Evolutionary conservation across 37 sponge, comb jelly and placozoan species (phyloP).

Genomic region (Chondrilla cf. caribensis): DNA sequence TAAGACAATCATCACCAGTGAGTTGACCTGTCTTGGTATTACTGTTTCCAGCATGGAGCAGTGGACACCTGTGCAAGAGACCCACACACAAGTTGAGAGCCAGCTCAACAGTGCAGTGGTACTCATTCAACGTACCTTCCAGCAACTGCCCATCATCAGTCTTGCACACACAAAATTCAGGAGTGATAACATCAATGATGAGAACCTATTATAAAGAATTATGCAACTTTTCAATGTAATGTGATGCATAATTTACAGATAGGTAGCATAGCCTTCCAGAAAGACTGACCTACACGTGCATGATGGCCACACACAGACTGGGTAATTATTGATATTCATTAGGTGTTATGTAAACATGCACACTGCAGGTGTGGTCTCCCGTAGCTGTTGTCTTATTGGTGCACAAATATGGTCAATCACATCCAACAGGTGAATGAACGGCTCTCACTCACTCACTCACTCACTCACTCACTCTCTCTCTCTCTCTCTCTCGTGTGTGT

Average conservation of each 20-base stretch:
- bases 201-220: slow-evolving; percentile 42
- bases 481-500: too few species aligned
- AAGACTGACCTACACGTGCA: neutral
- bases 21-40: slow-evolving; percentile 37
- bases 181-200: slow-evolving; percentile 79
- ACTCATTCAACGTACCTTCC: too few species aligned
- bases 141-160: slow-evolving; percentile 69
- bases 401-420: too few species aligned
- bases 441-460: too few species aligned
- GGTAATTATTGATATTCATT: slow-evolving; percentile 22
- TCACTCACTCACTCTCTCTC: too few species aligned
- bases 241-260: too few species aligned
- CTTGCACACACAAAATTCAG: slow-evolving; percentile 73
- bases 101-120: too few species aligned
- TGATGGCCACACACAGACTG: slow-evolving; percentile 6
- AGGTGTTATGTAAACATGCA: neutral
- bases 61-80: slow-evolving; percentile 36
- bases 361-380: neutral
- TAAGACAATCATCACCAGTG: slow-evolving; percentile 42
- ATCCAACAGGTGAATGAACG: too few species aligned
- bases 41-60: slow-evolving; percentile 79
- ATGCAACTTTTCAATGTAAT: too few species aligned
- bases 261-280: too few species aligned
- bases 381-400: too few species aligned
- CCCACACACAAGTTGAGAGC: too few species aligned